Evolutionary conservation across 1,140 invertebrate genomes (phyloP), one percentile per base, ranked within the genome.

Genomic region (Brachionus paranguensis): DNA sequence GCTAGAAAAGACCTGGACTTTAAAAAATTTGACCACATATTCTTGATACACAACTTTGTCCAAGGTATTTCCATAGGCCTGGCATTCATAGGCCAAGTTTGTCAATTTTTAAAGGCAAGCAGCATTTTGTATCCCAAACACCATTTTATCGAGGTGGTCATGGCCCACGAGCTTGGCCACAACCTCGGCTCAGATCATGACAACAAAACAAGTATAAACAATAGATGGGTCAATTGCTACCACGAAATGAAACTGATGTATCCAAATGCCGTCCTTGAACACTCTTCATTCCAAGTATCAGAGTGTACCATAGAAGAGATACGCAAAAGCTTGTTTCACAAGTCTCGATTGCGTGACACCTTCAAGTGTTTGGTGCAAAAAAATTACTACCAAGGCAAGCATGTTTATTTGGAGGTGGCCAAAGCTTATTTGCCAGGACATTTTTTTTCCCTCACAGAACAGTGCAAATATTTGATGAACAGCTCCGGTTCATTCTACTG

Each of bases 391-490:
- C 53, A 60, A 20, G 17, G 2, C n/a, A 60, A 60, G 8, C n/a
- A 20, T 10, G 20, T 20, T 0, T 60, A 60, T 24, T 24, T 60
- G 53, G 7, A 6, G 6, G 0, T 20, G 10, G 53, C 53, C 4
- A 20, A 20, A 24, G 10, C 17, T 10, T 20, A 60, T 10, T 8
- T 60, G 53, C 53, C 53, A 20, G 53, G 53, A 17, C 7, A 60
- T 11, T 60, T 60, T 60, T 60, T 60, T 60, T 60, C 53, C 0
- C 53, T 60, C 8, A 60, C n/a, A 17, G 53, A 60, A 60, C 53
- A 60, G 17, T 60, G 53, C 20, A 60, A 60, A 11, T 60, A 60
- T 24, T 60, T 60, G 17, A 60, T 60, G 53, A 60, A 60, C 53
- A 24, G 10, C 17, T 60, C 53, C 2, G 53, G 20, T n/a, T 60